Base-by-base conservation (phyloP, 2,113 vertebrate genomes). In the Terrapene triunguis region DNA sequence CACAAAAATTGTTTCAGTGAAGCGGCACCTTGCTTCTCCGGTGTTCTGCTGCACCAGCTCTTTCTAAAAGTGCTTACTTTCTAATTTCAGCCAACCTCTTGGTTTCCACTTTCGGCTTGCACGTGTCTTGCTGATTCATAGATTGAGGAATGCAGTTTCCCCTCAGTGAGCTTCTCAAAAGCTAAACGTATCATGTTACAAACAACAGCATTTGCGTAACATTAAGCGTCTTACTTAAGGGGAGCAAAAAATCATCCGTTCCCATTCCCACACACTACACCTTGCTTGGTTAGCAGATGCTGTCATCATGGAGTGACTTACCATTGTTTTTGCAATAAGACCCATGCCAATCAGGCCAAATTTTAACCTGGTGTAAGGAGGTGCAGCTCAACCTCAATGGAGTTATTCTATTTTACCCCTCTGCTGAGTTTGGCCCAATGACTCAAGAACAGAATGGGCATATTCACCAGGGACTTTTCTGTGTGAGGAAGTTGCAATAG, bases 11-110 rank as follows among this genome's bases (percentile, higher is more conserved):
- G 27, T 62, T 51, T 50, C 48, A 35, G 38, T 72, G 85, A 88
- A 92, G 81, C 50, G 25, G 38, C 84, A 48, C 55, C 48, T 69
- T 35, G 21, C 4, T 57, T 47, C 48, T 17, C 8, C 80, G 4
- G 29, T 24, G 50, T 92, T 92, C 50, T 92, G 91, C 81, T 80
- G 57, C 57, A 55, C 85, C 54, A 88, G 81, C 86, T 92, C 42
- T 92, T 92, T 88, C 55, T 27, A 84, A 62, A 92, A 88, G 38
- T 92, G 86, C 91, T 92, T 88, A 92, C 91, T 84, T 88, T 38
- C 74, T 65, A 47, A 54, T 76, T 79, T 79, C 65, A 25, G 6
- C 27, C 72, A 69, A n/a, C 85, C 80, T 83, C 85, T 72, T 84
- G 65, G 86, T 84, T 91, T 92, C 72, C 72, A 80, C 83, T 84